Base-by-base conservation (phyloP, 2,888 invertebrate species). In the Orthosia gothica region DNA sequence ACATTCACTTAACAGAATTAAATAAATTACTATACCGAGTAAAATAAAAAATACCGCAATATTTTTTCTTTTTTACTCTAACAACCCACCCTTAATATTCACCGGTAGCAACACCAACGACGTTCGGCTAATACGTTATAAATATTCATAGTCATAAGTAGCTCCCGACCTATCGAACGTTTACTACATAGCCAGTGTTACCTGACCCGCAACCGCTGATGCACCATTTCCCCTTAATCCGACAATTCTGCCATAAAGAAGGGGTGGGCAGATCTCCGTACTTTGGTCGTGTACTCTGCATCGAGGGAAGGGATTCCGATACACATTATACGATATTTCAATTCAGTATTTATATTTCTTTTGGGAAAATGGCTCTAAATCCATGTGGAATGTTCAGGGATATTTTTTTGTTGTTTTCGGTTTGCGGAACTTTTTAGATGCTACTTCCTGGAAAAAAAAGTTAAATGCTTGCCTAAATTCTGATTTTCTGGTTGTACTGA, bases 91-190 rank as follows among this genome's bases (percentile, higher is more conserved):
- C 94, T 94, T 94, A 94, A 94, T 86, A 87, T 75, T 81, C 78
- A 90, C 91, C 91, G 92, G 92, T 90, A 91, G 92, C 90, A 91
- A 90, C 92, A 90, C 86, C 86, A 92, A 90, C 92, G 91, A 90
- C 93, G 93, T 92, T 94, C 91, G 72, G 90, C 94, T 95, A 95
- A 95, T 95, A 95, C 90, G 94, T 95, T 95, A 96, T 96, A 96
- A 96, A 96, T 96, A 96, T 96, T 95, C 96, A 96, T 95, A 93
- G 93, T 92, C 92, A 93, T 95, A 96, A 96, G 95, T 94, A 96
- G 95, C 95, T 94, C 85, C 91, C 89, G 83, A 93, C 92, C 94
- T 93, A 95, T 94, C 93, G 94, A 95, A 92, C 95, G 93, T 92
- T 96, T 95, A 94, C 89, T 85, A 81, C 87, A 65, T 81, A 78